Evolutionary conservation across 2,888 invertebrate genomes (phyloP).

Genomic region (Myopa testacea): DNA sequence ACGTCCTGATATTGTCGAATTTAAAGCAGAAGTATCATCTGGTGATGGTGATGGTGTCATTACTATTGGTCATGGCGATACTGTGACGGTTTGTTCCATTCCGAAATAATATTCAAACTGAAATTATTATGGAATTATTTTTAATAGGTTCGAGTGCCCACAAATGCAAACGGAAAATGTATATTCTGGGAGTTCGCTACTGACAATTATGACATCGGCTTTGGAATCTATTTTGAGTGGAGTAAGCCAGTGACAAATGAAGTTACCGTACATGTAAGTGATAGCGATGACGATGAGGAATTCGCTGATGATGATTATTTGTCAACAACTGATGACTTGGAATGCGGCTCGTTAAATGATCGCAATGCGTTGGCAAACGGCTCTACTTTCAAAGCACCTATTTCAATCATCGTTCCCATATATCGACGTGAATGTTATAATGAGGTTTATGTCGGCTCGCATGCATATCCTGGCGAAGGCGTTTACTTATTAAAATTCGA

Average conservation of each 20-base stretch:
- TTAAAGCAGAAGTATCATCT: conserved; percentile 89
- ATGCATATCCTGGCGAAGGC: conserved; percentile 96
- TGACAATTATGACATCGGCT: conserved; percentile 96
- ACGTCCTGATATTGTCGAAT: conserved; percentile 83
- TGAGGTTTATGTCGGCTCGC: conserved; percentile 98
- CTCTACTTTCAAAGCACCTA: conserved; percentile 57
- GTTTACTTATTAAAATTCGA: conserved; percentile 99
- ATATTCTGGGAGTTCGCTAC: conserved; percentile 99
- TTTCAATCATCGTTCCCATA: conserved; percentile 91
- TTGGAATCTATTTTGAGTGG: conserved; percentile 99
- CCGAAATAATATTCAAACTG: not conserved
- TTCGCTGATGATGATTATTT: conserved; percentile 69
- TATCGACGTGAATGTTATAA: conserved; percentile 96
- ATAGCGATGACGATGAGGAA: conserved; percentile 83
- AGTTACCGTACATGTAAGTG: conserved; percentile 92
- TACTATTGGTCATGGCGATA: conserved; percentile 95
- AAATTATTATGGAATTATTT: conserved; percentile 8
- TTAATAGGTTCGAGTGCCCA: conserved; percentile 85
- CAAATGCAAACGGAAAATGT: conserved; percentile 91
- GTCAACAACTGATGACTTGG: conserved; percentile 72
- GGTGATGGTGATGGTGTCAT: conserved; percentile 88
- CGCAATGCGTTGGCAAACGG: conserved; percentile 52
- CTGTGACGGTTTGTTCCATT: conserved; percentile 80
- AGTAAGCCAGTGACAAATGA: conserved; percentile 86
- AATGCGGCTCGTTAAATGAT: conserved; percentile 70